Base-by-base conservation (phyloP, 2,797 vertebrate species). In the Xiphophorus birchmanni region DNA sequence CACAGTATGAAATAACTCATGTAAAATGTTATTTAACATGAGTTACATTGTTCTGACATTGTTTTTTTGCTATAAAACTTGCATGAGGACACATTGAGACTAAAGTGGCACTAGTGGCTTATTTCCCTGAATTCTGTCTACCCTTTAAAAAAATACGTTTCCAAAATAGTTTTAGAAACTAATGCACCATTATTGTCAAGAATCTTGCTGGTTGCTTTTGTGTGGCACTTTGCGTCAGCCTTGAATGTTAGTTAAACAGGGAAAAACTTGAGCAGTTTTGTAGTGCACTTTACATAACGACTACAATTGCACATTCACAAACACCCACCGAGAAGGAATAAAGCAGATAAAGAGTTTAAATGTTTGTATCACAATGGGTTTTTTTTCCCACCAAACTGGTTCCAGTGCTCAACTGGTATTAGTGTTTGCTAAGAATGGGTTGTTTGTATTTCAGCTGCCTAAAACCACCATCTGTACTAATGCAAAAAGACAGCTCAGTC, bases 321-420 rank as follows among this genome's bases (percentile, higher is more conserved):
- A 84, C 48, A 80, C 10, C 45, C 71, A 75, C 71, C 69, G 74
- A 82, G 83, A 75, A 65, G 23, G n/a, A 85, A 83, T 18, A 77
- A 85, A 77, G 65, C 54, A 82, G 69, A 40, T 45, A 54, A 80
- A 69, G 4, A 11, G 32, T 69, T 26, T 40, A 42, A 69, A 21
- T 23, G 65, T 40, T 42, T 42, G 32, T 21, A 65, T 65, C 32
- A 65, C 60, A 35, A n/a, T 17, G 5, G 1, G 2, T 32, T 0
- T 40, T 23, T 18, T 37, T 17, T 23, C 37, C 21, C 4, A 69
- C 37, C 37, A 40, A 69, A 69, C 42, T 42, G 37, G 9, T 42
- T 40, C 17, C 65, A 42, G 37, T 40, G 35, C 21, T 42, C 3
- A 69, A 69, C 37, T 40, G 65, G 65, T 11, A 67, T 35, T 12